A percentile compares a stretch with the other conserved stretches of the same genome.
These are phyloP conservation scores for Lasioglossum vierecki DNA, from an alignment of 2,888 invertebrate species.

Conservation along the genomic window DNA sequence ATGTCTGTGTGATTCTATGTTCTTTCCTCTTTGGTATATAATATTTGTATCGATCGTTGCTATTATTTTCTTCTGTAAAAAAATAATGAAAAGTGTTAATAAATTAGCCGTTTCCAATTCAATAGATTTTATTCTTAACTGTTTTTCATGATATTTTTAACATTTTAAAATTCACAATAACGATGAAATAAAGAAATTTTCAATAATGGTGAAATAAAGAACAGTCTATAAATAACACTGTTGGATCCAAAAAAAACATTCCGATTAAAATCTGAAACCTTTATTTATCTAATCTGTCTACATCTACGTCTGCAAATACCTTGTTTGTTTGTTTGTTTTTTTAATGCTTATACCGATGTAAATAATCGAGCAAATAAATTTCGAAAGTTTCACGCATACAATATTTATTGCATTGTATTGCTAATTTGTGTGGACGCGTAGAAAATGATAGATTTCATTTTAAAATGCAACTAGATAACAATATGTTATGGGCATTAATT, in stretches of 20 bases:
- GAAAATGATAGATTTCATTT: slow-evolving; percentile 46
- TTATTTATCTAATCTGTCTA: slow-evolving; percentile 8
- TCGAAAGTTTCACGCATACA: slow-evolving; percentile 21
- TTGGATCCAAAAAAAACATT: neutral
- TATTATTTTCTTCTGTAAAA: slow-evolving; percentile 42
- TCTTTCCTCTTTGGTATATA: slow-evolving; percentile 27
- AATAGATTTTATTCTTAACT: neutral
- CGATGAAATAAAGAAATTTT: neutral
- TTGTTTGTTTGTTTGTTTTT: slow-evolving; percentile 57
- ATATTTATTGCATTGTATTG: slow-evolving; percentile 35
- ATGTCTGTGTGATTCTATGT: slow-evolving; percentile 21
- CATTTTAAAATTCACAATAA: neutral
- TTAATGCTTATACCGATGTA: slow-evolving; percentile 22
- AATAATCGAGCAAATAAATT: slow-evolving; percentile 21
- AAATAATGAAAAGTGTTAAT: neutral
- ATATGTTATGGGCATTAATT: slow-evolving; percentile 75
- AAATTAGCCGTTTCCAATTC: neutral
- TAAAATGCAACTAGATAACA: slow-evolving; percentile 64
- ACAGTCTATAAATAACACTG: neutral
- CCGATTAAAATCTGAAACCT: neutral
- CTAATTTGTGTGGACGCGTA: slow-evolving; percentile 19
- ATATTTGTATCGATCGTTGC: slow-evolving; percentile 21
- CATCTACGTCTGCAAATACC: slow-evolving; percentile 22
- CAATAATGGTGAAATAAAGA: neutral
- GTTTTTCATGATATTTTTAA: neutral